Evolutionary conservation across 1,140 invertebrate genomes (phyloP).

Genomic region (Acromyrmex charruanus): DNA sequence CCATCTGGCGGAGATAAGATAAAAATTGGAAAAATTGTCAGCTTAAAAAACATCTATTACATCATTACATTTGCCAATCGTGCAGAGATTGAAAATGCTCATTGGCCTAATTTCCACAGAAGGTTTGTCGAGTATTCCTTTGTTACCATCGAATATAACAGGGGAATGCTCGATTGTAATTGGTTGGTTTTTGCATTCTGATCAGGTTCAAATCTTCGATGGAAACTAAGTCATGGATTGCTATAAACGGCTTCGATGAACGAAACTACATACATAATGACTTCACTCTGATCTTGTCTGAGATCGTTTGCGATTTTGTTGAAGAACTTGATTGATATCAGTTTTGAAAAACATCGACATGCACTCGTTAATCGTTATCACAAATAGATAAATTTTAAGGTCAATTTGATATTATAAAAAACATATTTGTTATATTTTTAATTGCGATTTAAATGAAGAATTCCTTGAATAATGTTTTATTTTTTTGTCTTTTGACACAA

Average conservation of each 20-base stretch:
- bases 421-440: neutral
- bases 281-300: neutral
- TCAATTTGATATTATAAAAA: neutral
- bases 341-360: neutral
- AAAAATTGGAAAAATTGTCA: neutral
- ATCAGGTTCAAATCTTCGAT: too few relatives aligned
- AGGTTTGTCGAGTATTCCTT: too few relatives aligned
- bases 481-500: neutral
- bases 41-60: neutral
- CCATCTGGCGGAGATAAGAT: neutral
- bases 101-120: neutral
- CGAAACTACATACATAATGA: neutral
- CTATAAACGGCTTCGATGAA: constrained; percentile 72
- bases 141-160: too few relatives aligned
- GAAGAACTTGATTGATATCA: neutral
- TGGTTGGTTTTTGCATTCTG: too few relatives aligned
- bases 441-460: neutral
- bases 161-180: too few relatives aligned
- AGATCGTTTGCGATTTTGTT: neutral
- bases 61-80: constrained; percentile 70
- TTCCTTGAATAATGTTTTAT: neutral
- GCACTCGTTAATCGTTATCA: neutral
- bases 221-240: constrained; percentile 52
- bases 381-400: neutral
- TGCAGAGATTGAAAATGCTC: constrained; percentile 71